Evolutionary conservation across 2,888 invertebrate species (phyloP), one percentile per base, ranked within the genome.

Genomic region (Eucera pruinosa): DNA sequence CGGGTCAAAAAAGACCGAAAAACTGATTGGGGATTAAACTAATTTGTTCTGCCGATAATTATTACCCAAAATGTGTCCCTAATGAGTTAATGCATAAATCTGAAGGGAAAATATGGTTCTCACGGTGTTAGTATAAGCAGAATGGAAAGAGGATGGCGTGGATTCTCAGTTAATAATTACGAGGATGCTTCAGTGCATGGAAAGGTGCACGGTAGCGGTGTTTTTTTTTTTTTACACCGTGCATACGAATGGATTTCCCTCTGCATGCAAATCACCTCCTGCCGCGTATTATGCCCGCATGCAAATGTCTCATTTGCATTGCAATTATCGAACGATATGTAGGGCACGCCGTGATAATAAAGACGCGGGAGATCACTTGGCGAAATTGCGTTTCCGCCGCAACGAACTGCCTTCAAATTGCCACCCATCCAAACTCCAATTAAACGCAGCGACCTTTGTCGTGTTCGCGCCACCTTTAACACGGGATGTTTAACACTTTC

Each of bases 241-340:
- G 64, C 74, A 33, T 52, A 62, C 74, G 39, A 74, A 64, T 50
- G 74, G 23, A 64, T 58, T 70, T 75, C 25, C 25, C 41, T 18
- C 39, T 18, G 64, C 57, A 71, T 75, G 71, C 70, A 71, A 71
- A 75, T 75, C 58, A 54, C 39, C 58, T 4, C 43, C 13, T 30
- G 52, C n/a, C 52, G 45, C 52, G 25, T 71, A 71, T 70, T 71
- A 64, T 57, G 58, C 68, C 52, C 30, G 74, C 71, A 75, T 71
- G 48, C 58, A 71, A 71, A 71, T 70, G 47, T 39, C 64, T 52
- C 43, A 70, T 74, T 74, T 74, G 70, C 74, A 74, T 74, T n/a
- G 58, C 70, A 64, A 74, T 74, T 70, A 70, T 70, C 41, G 60
- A 30, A 39, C 57, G 52, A 70, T 74, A 70, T 74, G 64, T 64